These are phyloP conservation scores for Lasius platythorax DNA, from an alignment of 2,888 invertebrate genomes.

Conservation along the genomic window DNA sequence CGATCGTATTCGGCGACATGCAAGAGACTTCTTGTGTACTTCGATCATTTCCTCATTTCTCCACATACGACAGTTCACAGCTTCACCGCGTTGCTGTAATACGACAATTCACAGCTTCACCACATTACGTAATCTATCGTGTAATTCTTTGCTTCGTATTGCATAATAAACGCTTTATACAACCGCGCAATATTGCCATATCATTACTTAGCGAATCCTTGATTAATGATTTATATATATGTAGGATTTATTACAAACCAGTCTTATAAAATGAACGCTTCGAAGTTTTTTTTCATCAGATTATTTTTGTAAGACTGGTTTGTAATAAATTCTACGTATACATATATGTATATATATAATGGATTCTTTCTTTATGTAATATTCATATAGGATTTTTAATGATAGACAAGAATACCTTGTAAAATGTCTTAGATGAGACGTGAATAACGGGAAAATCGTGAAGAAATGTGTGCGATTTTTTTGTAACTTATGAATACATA, in stretches of 20 bases:
- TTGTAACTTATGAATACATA: neutral
- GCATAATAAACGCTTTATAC: constrained; percentile 26
- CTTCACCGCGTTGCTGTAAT: constrained; percentile 54
- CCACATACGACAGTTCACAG: constrained; percentile 45
- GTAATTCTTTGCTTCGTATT: constrained; percentile 56
- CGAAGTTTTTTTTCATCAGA: no score
- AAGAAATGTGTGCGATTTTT: neutral
- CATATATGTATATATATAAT: no score
- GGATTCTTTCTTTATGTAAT: neutral
- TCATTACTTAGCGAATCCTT: neutral
- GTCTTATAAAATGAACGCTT: no score
- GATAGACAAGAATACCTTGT: neutral
- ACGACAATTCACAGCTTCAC: constrained; percentile 46
- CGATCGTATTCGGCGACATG: neutral
- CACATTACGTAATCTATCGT: constrained; percentile 61
- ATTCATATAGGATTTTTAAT: neutral
- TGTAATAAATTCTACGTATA: no score
- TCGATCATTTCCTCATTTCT: constrained; percentile 7
- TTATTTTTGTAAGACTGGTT: no score
- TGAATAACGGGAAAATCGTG: neutral
- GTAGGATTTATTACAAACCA: no score
- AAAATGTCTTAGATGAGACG: neutral
- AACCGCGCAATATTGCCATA: neutral
- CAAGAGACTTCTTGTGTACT: neutral
- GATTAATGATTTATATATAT: neutral